These are phyloP conservation scores for Platerodrilus igneus DNA, from an alignment of 2,888 invertebrate genomes.

Conservation along the genomic window DNA sequence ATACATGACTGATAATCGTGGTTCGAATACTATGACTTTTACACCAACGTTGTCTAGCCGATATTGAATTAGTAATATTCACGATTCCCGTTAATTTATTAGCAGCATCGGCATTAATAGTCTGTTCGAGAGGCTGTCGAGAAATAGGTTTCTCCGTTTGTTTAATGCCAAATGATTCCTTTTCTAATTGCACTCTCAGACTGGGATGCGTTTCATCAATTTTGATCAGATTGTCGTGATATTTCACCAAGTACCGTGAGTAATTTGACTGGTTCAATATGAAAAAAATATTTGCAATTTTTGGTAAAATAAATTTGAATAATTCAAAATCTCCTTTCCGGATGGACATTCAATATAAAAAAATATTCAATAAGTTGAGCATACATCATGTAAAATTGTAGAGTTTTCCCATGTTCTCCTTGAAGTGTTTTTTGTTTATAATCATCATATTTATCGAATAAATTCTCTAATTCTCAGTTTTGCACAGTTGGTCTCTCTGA, in stretches of 20 bases:
- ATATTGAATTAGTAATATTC: constrained; percentile 29
- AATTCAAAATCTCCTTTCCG: constrained; percentile 35
- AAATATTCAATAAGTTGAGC: constrained; percentile 32
- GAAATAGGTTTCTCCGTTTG: too few relatives aligned
- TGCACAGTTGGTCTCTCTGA: constrained; percentile 11
- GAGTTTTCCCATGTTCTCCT: constrained; percentile 34
- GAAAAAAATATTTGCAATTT: constrained; percentile 36
- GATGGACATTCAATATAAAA: constrained; percentile 27
- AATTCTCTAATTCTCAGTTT: too few relatives aligned
- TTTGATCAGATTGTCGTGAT: constrained; percentile 32
- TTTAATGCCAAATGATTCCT: too few relatives aligned
- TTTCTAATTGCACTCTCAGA: too few relatives aligned
- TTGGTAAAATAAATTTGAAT: constrained; percentile 30
- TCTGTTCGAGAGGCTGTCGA: constrained; percentile 28
- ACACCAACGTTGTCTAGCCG: constrained; percentile 26
- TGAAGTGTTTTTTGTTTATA: constrained; percentile 23
- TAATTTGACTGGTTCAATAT: constrained; percentile 37
- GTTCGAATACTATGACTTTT: constrained; percentile 27
- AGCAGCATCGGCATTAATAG: constrained; percentile 29
- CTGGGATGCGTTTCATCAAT: constrained; percentile 34
- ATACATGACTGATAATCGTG: constrained; percentile 18
- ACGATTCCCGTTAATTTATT: constrained; percentile 26
- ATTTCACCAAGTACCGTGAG: constrained; percentile 32
- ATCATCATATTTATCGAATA: constrained; percentile 24
- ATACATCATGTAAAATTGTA: constrained; percentile 35